Evolutionary conservation across 2,113 vertebrate species (phyloP), one percentile per base, ranked within the genome.

Genomic region (Spea bombifrons): DNA sequence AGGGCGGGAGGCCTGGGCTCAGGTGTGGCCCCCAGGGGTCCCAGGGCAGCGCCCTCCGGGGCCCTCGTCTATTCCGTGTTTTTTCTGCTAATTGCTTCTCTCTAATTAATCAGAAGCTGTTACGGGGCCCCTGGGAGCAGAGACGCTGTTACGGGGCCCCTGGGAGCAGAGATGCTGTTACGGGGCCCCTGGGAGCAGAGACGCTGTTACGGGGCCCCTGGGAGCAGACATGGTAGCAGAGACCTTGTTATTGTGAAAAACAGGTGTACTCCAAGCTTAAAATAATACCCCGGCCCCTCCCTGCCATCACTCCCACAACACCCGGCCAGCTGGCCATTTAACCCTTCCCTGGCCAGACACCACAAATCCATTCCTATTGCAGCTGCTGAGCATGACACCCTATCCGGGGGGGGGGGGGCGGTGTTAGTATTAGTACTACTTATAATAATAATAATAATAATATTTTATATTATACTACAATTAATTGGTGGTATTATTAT

Each of bases 61-160:
- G n/a, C 68, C 59, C 5, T 15, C 46, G 59, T 30, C 67, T n/a
- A 78, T 78, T 71, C 63, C 59, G 16, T 67, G 47, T 59, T 47
- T 55, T 68, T 76, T 68, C 48, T 49, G 55, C 76, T 65, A 78
- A 78, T 71, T 64, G 30, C 68, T 13, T 72, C 61, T 49, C 69
- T 72, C 13, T 78, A 78, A 78, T 78, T 78, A 78, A 65, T 72
- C 57, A 64, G 48, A 61, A 13, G 53, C 16, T 68, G 10, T 17
- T 49, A 49, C 4, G 10, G 47, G 9, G 46, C 68, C 55, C 55
- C 16, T 15, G 61, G 55, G 30, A 30, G 30, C 30, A 30, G 50
- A 57, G 53, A 68, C 15, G 49, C 43, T 75, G 15, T n/a, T 53
- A 59, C 6, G 7, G 66, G 15, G 30, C 66, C 66, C 65, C 50